These are phyloP conservation scores for Pseudorectes ferrugineus DNA, from an alignment of 2,113 vertebrate genomes.

Conservation along the genomic window DNA sequence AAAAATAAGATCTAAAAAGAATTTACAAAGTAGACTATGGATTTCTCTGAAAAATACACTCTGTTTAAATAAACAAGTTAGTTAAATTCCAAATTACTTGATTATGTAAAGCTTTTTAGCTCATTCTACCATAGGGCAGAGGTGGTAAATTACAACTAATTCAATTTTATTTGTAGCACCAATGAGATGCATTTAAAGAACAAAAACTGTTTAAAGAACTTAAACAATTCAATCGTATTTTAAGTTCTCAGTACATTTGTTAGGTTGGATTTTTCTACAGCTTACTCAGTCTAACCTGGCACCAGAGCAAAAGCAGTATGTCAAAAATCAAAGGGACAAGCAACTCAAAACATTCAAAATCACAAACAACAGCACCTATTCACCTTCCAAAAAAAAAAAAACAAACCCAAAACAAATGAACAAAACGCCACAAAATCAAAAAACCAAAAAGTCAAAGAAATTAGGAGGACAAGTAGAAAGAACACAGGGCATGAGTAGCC, in stretches of 20 bases:
- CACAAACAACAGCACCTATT: background rate
- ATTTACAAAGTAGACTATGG: constrained; percentile 44
- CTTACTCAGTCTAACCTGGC: background rate
- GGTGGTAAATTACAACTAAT: constrained; percentile 42
- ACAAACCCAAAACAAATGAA: background rate
- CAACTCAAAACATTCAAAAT: background rate
- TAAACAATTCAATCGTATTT: background rate
- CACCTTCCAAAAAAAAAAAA: background rate
- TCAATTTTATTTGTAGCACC: constrained; percentile 30
- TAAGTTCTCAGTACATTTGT: background rate
- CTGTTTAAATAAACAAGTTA: constrained; percentile 60
- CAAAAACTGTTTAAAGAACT: background rate
- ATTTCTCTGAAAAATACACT: constrained; percentile 38
- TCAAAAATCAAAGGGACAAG: background rate
- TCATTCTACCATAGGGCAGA: constrained; percentile 24
- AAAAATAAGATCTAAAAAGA: constrained; percentile 54
- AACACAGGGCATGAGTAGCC: background rate
- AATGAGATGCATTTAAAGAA: constrained; percentile 10
- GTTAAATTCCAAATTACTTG: constrained; percentile 58
- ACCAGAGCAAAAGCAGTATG: background rate
- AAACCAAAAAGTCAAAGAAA: background rate
- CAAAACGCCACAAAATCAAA: background rate
- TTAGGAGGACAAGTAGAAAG: background rate
- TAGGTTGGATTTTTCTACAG: background rate
- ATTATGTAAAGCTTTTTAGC: constrained; percentile 43